Conservation (phyloP, 2,888 invertebrate species). For the Halictus quadricinctus region DNA sequence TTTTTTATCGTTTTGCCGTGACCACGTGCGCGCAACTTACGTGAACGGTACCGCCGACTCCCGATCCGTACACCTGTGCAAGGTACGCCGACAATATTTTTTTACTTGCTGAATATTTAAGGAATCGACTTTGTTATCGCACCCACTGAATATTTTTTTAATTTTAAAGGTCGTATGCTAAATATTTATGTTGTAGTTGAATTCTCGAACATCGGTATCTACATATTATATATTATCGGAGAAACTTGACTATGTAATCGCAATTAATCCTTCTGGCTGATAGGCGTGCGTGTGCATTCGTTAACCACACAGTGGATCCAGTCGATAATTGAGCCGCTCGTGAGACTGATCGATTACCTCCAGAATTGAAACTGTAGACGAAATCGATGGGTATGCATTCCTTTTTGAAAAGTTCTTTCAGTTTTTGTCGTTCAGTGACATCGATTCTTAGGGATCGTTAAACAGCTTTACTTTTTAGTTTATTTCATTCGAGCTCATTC, state of each 20-base stretch:
- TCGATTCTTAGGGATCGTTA: not conserved
- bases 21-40: constrained; percentile 1
- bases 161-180: not conserved
- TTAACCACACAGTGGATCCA: not conserved
- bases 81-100: constrained; percentile 42
- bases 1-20: not conserved
- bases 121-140: not conserved
- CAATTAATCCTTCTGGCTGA: not conserved
- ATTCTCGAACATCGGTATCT: not conserved
- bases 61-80: constrained; percentile 14
- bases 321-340: not conserved
- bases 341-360: not conserved
- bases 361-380: not conserved
- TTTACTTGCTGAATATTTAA: not conserved
- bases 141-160: not conserved
- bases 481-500: no score
- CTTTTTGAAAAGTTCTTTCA: not conserved
- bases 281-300: not conserved
- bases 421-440: not conserved
- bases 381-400: not conserved
- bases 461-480: no score
- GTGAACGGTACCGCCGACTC: constrained; percentile 31
- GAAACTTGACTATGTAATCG: not conserved
- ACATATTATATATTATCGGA: not conserved
- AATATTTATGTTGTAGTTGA: not conserved